Conservation (phyloP, 2,797 vertebrate genomes). For the Platalea minor region DNA sequence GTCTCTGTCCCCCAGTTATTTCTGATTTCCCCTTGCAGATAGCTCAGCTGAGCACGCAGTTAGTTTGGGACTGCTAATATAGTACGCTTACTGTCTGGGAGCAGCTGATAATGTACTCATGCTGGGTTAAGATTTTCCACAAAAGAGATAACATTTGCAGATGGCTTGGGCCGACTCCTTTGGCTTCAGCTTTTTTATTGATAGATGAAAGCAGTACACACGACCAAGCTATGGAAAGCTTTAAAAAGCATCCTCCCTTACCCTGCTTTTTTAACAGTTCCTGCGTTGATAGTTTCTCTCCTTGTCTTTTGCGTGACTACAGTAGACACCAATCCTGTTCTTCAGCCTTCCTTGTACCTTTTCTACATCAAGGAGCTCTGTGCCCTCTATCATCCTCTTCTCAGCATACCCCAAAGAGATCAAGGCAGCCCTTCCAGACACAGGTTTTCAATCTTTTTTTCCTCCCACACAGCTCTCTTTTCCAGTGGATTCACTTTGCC, state of each 20-base stretch:
- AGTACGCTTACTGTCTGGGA: not conserved
- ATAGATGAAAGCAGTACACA: slow-evolving; percentile 19
- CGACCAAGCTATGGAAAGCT: slow-evolving; percentile 17
- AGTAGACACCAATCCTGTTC: not conserved
- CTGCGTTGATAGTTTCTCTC: not conserved
- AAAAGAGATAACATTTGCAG: slow-evolving; percentile 58
- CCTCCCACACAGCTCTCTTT: slow-evolving; percentile 47
- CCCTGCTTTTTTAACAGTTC: not conserved
- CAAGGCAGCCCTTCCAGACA: not conserved
- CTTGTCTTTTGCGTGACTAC: not conserved
- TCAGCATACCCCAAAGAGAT: not conserved
- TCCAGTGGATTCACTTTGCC: slow-evolving; percentile 41
- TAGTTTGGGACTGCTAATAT: not conserved
- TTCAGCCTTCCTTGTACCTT: not conserved
- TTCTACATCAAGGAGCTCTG: not conserved
- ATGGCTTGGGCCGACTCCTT: slow-evolving; percentile 28
- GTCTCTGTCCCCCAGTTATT: not conserved
- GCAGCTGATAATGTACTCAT: slow-evolving; percentile 53
- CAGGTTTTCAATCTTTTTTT: slow-evolving; percentile 28
- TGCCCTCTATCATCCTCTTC: not conserved
- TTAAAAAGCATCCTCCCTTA: not conserved
- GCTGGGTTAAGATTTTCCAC: slow-evolving; percentile 52
- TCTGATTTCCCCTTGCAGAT: not conserved
- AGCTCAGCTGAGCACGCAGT: not conserved
- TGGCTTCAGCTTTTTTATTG: slow-evolving; percentile 27